Evolutionary conservation across 1,140 invertebrate genomes (phyloP).

Genomic region (Drosophila varians): DNA sequence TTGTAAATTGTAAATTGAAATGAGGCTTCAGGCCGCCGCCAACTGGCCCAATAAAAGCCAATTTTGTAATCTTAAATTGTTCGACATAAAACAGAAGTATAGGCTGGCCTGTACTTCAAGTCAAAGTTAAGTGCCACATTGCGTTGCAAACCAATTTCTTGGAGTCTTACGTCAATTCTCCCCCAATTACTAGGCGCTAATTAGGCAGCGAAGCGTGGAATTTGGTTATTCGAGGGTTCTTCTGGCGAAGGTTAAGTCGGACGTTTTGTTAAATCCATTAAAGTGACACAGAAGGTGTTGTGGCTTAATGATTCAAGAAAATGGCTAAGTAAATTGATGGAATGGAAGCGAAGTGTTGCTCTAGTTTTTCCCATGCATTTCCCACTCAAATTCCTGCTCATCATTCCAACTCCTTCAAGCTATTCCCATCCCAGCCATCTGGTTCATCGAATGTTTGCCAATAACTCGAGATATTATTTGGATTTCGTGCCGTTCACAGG

Average conservation of each 20-base stretch:
- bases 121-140: slow-evolving; percentile 78
- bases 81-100: slow-evolving; percentile 37
- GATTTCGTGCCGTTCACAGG: slow-evolving; percentile 38
- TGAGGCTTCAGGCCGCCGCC: slow-evolving; percentile 20
- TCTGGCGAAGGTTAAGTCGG: slow-evolving; percentile 16
- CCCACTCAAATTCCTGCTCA: slow-evolving; percentile 21
- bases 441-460: slow-evolving; percentile 43
- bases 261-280: slow-evolving; percentile 37
- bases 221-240: slow-evolving; percentile 17
- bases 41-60: slow-evolving; percentile 35
- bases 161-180: slow-evolving; percentile 55
- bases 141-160: slow-evolving; percentile 62
- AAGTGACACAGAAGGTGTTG: slow-evolving; percentile 47
- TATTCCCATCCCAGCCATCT: slow-evolving; percentile 26
- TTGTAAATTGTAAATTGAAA: slow-evolving; percentile 63
- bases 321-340: neutral
- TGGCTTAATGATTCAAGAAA: neutral
- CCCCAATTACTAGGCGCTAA: slow-evolving; percentile 46
- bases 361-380: slow-evolving; percentile 6
- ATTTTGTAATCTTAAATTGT: slow-evolving; percentile 77
- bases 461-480: slow-evolving; percentile 41
- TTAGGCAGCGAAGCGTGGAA: slow-evolving; percentile 63
- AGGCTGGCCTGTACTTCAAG: slow-evolving; percentile 57
- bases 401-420: slow-evolving; percentile 19
- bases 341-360: slow-evolving; percentile 1